A percentile compares a stretch with the other conserved stretches of the same genome.
phyloP scores from a whole-genome alignment of 2,888 invertebrate species.

The Microctonus brassicae region DNA sequence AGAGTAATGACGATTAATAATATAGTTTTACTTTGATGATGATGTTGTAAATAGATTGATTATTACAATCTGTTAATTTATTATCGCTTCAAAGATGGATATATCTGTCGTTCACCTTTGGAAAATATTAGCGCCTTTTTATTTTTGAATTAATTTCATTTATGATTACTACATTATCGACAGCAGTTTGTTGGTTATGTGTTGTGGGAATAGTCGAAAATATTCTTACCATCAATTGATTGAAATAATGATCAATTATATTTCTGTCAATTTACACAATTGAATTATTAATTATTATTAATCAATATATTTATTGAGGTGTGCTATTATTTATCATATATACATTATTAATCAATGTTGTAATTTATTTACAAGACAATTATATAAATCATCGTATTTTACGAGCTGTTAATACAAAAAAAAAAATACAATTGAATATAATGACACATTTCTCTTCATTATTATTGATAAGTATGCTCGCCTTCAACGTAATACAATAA shows the following conservation, averaged over 20 bases:
- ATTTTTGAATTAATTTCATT: not conserved
- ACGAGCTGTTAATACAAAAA: not conserved
- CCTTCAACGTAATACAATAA: not conserved
- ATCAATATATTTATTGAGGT: conserved; percentile 1
- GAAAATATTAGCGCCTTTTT: no score
- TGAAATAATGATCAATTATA: not conserved
- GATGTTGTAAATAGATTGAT: no score
- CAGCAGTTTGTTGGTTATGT: not conserved
- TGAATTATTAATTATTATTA: no score
- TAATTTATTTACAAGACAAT: conserved; percentile 19
- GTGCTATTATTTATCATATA: not conserved
- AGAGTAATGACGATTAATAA: no score
- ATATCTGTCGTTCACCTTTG: no score
- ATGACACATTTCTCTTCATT: conserved; percentile 3
- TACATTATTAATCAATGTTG: not conserved
- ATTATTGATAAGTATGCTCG: not conserved
- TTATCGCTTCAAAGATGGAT: no score
- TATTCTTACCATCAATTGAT: not conserved
- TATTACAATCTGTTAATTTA: no score
- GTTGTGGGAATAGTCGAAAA: not conserved
- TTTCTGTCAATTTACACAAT: not conserved
- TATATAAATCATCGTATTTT: not conserved
- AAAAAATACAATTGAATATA: not conserved
- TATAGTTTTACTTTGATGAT: no score
- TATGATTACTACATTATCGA: not conserved